These are phyloP conservation scores for Galago senegalensis DNA, from an alignment of 2,797 vertebrate genomes.

Conservation along the genomic window DNA sequence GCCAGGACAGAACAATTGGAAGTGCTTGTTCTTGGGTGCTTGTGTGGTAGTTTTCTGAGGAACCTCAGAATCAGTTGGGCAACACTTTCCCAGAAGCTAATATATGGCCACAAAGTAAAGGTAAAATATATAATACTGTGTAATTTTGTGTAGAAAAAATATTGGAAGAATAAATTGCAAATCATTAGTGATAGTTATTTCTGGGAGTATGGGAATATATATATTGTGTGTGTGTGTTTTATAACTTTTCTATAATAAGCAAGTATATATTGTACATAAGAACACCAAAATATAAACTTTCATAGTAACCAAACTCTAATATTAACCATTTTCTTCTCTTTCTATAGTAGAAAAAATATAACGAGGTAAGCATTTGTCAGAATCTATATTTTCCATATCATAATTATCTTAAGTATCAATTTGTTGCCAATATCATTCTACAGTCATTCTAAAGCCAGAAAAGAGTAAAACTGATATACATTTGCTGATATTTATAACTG, in stretches of 20 bases:
- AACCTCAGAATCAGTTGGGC: not conserved
- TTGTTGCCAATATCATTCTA: constrained; percentile 1
- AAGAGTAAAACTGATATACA: not conserved
- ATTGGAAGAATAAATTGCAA: not conserved
- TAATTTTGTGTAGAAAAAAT: not conserved
- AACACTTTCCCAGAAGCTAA: not conserved
- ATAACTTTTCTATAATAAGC: not conserved
- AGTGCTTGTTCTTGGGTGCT: not conserved
- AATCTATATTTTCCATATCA: constrained; percentile 20
- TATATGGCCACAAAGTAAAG: not conserved
- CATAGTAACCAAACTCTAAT: constrained; percentile 14
- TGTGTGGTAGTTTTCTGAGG: not conserved
- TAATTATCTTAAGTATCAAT: constrained; percentile 28
- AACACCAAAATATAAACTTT: constrained; percentile 15
- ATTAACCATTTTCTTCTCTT: not conserved
- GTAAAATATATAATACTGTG: not conserved
- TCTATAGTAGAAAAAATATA: constrained; percentile 7
- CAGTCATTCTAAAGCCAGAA: constrained; percentile 33
- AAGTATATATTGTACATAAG: constrained; percentile 8
- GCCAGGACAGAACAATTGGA: not conserved
- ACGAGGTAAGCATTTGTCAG: constrained; percentile 25
- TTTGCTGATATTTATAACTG: constrained; percentile 44
- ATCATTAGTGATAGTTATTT: not conserved
- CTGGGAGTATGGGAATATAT: not conserved
- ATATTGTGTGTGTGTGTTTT: not conserved